Conservation (phyloP, 1,140 invertebrate genomes). For the Pristionchus pacificus region DNA sequence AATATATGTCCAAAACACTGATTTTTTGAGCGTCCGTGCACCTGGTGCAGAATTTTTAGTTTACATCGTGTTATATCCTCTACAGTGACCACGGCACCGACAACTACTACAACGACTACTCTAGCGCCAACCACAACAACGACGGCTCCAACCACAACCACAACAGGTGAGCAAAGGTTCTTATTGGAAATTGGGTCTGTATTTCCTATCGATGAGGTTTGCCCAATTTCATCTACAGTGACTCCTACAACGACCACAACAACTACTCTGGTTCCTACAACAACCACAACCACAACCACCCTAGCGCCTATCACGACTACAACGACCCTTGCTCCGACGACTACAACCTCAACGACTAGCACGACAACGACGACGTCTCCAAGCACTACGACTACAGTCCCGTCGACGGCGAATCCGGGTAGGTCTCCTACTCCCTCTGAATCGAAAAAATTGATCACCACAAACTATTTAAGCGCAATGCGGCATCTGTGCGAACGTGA, state of each 20-base stretch:
- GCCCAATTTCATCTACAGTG: neutral
- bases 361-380: neutral
- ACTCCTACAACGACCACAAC: neutral
- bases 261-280: neutral
- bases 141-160: neutral
- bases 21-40: no score
- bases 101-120: neutral
- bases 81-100: no score
- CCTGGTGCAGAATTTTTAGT: no score
- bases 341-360: neutral
- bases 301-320: neutral
- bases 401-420: no score
- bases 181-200: no score
- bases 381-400: neutral
- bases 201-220: no score
- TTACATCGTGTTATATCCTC: no score
- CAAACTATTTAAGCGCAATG: neutral
- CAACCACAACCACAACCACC: neutral
- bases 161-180: no score
- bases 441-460: neutral
- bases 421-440: neutral
- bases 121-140: neutral
- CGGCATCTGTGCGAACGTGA: neutral
- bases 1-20: no score
- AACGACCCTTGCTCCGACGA: neutral